A percentile compares a stretch with the other conserved stretches of the same genome.
Conservation (phyloP, 2,888 invertebrate species). For the Lumbricus terrestris region DNA sequence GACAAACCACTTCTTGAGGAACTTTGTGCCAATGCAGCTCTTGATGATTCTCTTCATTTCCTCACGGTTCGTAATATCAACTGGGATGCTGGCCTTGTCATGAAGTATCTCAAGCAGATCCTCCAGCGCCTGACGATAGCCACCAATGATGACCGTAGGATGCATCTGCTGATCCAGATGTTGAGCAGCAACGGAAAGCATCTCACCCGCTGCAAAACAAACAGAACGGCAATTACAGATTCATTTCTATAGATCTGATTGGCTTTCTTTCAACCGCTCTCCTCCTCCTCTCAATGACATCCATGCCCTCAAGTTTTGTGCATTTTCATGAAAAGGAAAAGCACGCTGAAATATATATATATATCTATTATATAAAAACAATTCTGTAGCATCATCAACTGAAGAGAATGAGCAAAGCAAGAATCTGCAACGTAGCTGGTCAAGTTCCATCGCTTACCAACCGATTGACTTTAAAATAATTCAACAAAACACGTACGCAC, state of each 20-base stretch:
- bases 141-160: slow-evolving; percentile 92
- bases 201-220: slow-evolving; percentile 75
- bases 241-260: too few relatives aligned
- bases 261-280: neutral
- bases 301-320: too few relatives aligned
- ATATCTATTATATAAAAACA: too few relatives aligned
- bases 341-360: too few relatives aligned
- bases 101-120: slow-evolving; percentile 81
- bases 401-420: too few relatives aligned
- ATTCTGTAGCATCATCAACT: too few relatives aligned
- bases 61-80: slow-evolving; percentile 75
- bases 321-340: too few relatives aligned
- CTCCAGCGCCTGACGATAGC: slow-evolving; percentile 90
- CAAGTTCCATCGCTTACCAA: too few relatives aligned
- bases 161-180: slow-evolving; percentile 92
- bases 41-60: slow-evolving; percentile 83
- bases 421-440: too few relatives aligned
- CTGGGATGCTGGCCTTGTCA: slow-evolving; percentile 73
- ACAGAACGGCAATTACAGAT: neutral
- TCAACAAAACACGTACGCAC: too few relatives aligned
- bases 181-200: slow-evolving; percentile 85
- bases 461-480: too few relatives aligned
- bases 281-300: too few relatives aligned
- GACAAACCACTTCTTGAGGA: slow-evolving; percentile 81
- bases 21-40: slow-evolving; percentile 95